phyloP scores from a whole-genome alignment of 2,113 vertebrate genomes.

The Xerus inauris region DNA sequence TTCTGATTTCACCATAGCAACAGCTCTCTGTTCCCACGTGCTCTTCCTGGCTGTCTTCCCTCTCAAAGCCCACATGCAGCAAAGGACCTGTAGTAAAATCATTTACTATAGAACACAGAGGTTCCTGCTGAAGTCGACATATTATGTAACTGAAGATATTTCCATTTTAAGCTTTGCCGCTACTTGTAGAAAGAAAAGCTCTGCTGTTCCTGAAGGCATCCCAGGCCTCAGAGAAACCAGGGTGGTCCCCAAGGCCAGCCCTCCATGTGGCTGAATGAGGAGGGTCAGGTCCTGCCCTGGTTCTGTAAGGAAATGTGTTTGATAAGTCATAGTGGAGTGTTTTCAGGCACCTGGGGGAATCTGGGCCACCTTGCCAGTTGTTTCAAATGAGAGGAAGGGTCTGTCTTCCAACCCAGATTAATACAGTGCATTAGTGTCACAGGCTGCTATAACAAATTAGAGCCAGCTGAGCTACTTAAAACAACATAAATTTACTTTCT shows the following conservation, averaged over 20 bases:
- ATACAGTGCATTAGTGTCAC: not conserved
- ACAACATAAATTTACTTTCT: not conserved
- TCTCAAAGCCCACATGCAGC: constrained; percentile 45
- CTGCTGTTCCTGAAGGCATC: not conserved
- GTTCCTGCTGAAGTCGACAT: not conserved
- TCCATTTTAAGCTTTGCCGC: not conserved
- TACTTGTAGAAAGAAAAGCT: not conserved
- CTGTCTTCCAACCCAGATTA: not conserved
- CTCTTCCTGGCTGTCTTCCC: constrained; percentile 30
- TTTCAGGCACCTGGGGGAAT: not conserved
- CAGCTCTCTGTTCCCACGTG: not conserved
- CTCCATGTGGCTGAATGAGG: no score
- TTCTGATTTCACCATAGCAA: constrained; percentile 70
- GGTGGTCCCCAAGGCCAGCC: not conserved
- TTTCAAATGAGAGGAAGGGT: not conserved
- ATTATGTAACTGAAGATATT: not conserved
- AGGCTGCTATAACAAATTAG: not conserved
- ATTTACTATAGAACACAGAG: constrained; percentile 61
- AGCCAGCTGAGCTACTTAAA: not conserved
- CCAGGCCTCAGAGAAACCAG: not conserved
- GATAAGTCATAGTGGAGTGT: not conserved
- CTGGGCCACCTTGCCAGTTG: not conserved
- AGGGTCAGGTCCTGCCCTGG: no score
- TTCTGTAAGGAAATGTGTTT: not conserved
- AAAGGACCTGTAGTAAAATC: constrained; percentile 53